Evolutionary conservation across 2,113 vertebrate genomes (phyloP).

Genomic region (Steatornis caripensis): DNA sequence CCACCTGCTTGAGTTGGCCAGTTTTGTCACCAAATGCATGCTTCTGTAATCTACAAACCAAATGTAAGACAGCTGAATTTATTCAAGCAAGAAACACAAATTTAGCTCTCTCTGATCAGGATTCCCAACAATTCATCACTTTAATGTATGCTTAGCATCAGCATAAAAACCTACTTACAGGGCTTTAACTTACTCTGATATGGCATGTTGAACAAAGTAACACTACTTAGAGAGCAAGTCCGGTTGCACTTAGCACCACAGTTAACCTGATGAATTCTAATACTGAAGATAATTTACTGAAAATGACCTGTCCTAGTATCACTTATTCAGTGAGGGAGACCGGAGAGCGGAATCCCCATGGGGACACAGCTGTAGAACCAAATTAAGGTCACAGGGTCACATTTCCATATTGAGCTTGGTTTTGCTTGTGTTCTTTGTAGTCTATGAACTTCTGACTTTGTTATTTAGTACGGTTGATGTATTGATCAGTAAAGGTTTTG

Average conservation of each 20-base stretch:
- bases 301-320: background rate
- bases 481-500: slow-evolving; percentile 6
- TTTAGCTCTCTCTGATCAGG: slow-evolving; percentile 58
- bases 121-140: slow-evolving; percentile 64
- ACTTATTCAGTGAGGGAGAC: background rate
- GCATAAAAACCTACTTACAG: slow-evolving; percentile 8
- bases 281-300: background rate
- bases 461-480: background rate
- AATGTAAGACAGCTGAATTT: slow-evolving; percentile 58
- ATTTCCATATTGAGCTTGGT: background rate
- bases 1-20: slow-evolving; percentile 17
- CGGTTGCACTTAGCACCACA: background rate
- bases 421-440: background rate
- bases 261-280: background rate
- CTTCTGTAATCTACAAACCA: slow-evolving; percentile 59
- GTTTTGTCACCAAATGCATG: slow-evolving; percentile 53
- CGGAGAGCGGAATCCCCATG: background rate
- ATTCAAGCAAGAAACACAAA: slow-evolving; percentile 64
- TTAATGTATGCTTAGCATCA: slow-evolving; percentile 56
- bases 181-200: slow-evolving; percentile 8
- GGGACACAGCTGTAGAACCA: background rate
- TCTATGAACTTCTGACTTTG: background rate
- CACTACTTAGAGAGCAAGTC: background rate
- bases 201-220: slow-evolving; percentile 6
- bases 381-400: background rate